Evolutionary conservation across 2,888 invertebrate genomes (phyloP).

Genomic region (Drosophila meridionalis): DNA sequence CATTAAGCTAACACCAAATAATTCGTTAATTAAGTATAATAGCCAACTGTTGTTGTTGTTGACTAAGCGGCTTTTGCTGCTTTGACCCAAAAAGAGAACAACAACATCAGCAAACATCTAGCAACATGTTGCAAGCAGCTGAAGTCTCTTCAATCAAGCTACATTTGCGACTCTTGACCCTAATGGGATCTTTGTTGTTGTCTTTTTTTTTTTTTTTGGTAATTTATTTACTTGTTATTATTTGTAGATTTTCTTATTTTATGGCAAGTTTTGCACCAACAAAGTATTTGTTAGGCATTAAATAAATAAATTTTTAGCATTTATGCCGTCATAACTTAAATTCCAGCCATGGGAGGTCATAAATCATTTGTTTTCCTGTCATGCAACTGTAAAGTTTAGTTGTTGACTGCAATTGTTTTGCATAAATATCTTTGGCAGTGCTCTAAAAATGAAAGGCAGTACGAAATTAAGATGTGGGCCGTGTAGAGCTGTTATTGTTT

Average conservation of each 20-base stretch:
- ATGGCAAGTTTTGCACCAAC: constrained; percentile 17
- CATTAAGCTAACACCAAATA: constrained; percentile 30
- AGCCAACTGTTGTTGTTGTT: constrained; percentile 20
- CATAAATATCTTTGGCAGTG: constrained; percentile 11
- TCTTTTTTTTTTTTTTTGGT: constrained; percentile 2
- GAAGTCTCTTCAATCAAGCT: constrained; percentile 50
- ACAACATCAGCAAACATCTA: constrained; percentile 29
- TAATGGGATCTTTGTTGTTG: constrained; percentile 31
- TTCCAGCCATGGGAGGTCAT: constrained; percentile 33
- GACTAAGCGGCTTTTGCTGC: background rate
- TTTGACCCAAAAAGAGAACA: constrained; percentile 36
- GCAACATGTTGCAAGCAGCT: constrained; percentile 43
- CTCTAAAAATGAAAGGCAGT: constrained; percentile 2
- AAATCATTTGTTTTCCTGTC: constrained; percentile 43
- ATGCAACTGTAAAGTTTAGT: constrained; percentile 31
- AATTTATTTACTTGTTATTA: constrained; percentile 22
- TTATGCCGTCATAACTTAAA: constrained; percentile 58
- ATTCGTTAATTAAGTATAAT: constrained; percentile 49
- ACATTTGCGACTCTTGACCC: constrained; percentile 51
- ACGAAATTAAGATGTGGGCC: constrained; percentile 12
- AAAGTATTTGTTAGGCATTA: constrained; percentile 14
- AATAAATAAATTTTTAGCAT: constrained; percentile 29
- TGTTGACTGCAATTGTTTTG: constrained; percentile 21
- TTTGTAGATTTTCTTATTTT: constrained; percentile 18
- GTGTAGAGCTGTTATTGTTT: background rate